Base-by-base conservation (phyloP, 2,888 invertebrate genomes). In the Leptopilina drosophilae region DNA sequence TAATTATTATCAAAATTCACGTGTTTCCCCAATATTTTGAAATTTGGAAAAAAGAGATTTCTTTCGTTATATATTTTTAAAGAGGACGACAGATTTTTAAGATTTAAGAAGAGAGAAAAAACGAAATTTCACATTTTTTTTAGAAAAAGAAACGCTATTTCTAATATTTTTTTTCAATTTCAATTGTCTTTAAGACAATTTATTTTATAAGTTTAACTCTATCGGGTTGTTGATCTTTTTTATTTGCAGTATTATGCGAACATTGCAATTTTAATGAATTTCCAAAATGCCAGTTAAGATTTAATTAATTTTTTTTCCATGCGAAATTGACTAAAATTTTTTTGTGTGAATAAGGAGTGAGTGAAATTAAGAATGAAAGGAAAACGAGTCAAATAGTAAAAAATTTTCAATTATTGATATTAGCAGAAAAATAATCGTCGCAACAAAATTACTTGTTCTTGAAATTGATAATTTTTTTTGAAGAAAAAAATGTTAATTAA, bases 331-430 rank as follows among this genome's bases (percentile, higher is more conserved):
- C 53, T 5, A 53, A 73, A 73, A 42, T 20, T 42, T 42, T 8
- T 56, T 56, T 9, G 73, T 56, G 56, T 73, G 73, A 5, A 73
- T 20, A 56, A 73, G 56, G 73, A 40, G n/a, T 73, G 73, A 73
- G 53, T 73, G 56, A 73, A 56, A 62, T 6, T 42, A 42, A 3
- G 33, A 42, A 42, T 8, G 42, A 42, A 42, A 42, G 8, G 1
- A 5, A 42, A 42, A 42, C 6, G 42, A 42, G 62, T n/a, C 15
- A 20, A 62, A 62, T 15, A 62, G 62, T 49, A 33, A 33, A 49
- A 20, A 49, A 49, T 49, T 12, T 49, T 49, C 49, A 49, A 42
- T 42, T 42, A 42, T 49, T 49, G 49, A 49, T 49, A 49, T 49
- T 49, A 49, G 4, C 12, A 49, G 11, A 49, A 49, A 12, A 49